Evolutionary conservation across 1,140 invertebrate genomes (phyloP).

Genomic region (Rhagoletis pomonella): DNA sequence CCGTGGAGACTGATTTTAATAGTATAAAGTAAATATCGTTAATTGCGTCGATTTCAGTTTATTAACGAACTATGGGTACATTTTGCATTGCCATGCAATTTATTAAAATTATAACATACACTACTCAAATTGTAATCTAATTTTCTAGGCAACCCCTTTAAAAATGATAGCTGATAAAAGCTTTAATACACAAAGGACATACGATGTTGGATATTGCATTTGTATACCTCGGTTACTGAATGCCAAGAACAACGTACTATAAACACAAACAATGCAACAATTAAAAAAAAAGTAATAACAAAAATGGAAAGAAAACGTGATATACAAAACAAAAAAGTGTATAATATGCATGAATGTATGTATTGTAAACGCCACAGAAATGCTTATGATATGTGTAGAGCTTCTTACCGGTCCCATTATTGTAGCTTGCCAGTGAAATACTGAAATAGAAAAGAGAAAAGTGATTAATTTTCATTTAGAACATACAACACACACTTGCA

Average conservation of each 20-base stretch:
- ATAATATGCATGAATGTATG: not conserved
- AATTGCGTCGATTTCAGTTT: no score
- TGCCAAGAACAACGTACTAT: not conserved
- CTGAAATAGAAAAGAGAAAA: slow-evolving; percentile 80
- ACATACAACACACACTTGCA: not conserved
- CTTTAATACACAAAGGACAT: not conserved
- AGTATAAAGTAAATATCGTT: no score
- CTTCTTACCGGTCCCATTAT: slow-evolving; percentile 97
- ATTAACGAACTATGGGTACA: no score
- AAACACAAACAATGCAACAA: not conserved
- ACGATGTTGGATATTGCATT: not conserved
- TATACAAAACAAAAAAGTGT: not conserved
- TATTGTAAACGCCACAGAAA: not conserved
- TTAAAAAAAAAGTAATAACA: not conserved
- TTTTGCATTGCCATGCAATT: no score
- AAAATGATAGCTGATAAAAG: not conserved
- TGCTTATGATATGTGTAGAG: not conserved
- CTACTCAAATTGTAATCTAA: not conserved
- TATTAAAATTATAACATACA: not conserved
- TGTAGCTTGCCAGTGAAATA: slow-evolving; percentile 99
- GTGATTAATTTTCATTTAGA: slow-evolving; percentile 36
- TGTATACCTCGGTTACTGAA: not conserved
- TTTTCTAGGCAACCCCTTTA: not conserved
- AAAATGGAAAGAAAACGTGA: not conserved
- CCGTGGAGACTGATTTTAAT: no score